Evolutionary conservation across 30 jellyfish, hydroid and myxozoan genomes (phyloP).

Genomic region (Pelagia noctiluca): DNA sequence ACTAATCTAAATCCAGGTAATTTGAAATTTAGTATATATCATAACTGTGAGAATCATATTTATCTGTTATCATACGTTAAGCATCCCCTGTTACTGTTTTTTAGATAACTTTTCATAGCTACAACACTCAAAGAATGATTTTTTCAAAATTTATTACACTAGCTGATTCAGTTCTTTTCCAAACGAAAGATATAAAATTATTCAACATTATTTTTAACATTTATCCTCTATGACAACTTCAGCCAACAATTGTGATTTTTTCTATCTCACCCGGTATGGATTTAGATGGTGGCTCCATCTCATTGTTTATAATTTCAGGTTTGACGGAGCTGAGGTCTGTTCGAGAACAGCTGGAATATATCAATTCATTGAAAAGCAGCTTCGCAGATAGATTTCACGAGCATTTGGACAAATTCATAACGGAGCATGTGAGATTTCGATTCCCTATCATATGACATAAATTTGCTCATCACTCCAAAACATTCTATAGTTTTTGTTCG

Average conservation of each 20-base stretch:
- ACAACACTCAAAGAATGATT: too few relatives aligned
- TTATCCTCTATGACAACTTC: too few relatives aligned
- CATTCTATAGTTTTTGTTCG: too few relatives aligned
- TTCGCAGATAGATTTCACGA: slow-evolving; percentile 85
- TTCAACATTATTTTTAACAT: too few relatives aligned
- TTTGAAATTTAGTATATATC: too few relatives aligned
- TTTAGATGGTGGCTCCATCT: not conserved
- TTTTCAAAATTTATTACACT: too few relatives aligned
- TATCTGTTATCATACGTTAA: not conserved
- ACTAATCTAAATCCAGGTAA: slow-evolving; percentile 94
- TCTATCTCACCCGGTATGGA: not conserved
- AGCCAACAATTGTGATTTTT: too few relatives aligned
- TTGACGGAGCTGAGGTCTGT: slow-evolving; percentile 87
- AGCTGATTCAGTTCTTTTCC: too few relatives aligned
- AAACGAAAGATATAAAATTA: too few relatives aligned
- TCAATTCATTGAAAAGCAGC: slow-evolving; percentile 67
- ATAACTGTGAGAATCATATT: too few relatives aligned
- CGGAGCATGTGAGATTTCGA: slow-evolving; percentile 86
- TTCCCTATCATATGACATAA: not conserved
- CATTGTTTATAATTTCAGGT: slow-evolving; percentile 54
- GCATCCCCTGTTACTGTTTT: not conserved
- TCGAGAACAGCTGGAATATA: slow-evolving; percentile 80
- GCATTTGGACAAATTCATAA: slow-evolving; percentile 89
- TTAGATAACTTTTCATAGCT: not conserved
- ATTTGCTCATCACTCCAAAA: too few relatives aligned